Evolutionary conservation across 2,888 invertebrate genomes (phyloP).

Genomic region (Tenthredo mesomela): DNA sequence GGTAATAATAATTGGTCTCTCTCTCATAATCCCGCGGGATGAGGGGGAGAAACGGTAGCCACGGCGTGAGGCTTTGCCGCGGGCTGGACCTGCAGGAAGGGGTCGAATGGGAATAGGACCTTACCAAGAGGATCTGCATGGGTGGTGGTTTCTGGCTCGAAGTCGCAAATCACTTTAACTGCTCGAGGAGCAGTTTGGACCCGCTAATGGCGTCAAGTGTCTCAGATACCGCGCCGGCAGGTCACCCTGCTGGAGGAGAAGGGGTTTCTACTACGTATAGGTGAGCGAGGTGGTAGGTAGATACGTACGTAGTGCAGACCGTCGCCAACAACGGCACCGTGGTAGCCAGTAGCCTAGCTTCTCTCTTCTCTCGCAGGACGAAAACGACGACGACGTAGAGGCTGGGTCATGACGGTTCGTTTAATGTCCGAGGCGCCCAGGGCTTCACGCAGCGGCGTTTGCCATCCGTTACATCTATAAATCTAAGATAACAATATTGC

Average conservation of each 20-base stretch:
- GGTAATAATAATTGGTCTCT: slow-evolving; percentile 68
- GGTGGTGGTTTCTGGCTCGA: slow-evolving; percentile 64
- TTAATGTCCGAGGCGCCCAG: slow-evolving; percentile 70
- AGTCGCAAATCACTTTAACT: slow-evolving; percentile 77
- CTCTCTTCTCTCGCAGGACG: slow-evolving; percentile 9
- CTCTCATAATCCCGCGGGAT: slow-evolving; percentile 63
- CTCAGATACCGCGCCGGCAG: slow-evolving; percentile 72
- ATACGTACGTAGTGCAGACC: background rate
- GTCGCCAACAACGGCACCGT: slow-evolving; percentile 1
- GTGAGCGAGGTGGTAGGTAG: background rate
- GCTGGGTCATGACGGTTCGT: slow-evolving; percentile 65
- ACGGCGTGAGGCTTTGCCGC: slow-evolving; percentile 56
- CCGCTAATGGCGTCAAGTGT: slow-evolving; percentile 77
- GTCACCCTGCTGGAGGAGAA: slow-evolving; percentile 66
- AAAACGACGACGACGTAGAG: slow-evolving; percentile 50
- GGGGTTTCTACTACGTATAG: slow-evolving; percentile 43
- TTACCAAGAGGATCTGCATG: slow-evolving; percentile 59
- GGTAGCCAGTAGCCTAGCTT: background rate
- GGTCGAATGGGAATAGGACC: slow-evolving; percentile 54
- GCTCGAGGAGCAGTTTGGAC: slow-evolving; percentile 75
- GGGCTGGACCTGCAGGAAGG: slow-evolving; percentile 49
- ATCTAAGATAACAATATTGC: slow-evolving; percentile 77
- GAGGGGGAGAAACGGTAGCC: background rate
- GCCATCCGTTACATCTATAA: slow-evolving; percentile 77
- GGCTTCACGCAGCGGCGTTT: slow-evolving; percentile 71